These are phyloP conservation scores for Dreissena polymorpha DNA, from an alignment of 1,140 invertebrate genomes.

Conservation along the genomic window DNA sequence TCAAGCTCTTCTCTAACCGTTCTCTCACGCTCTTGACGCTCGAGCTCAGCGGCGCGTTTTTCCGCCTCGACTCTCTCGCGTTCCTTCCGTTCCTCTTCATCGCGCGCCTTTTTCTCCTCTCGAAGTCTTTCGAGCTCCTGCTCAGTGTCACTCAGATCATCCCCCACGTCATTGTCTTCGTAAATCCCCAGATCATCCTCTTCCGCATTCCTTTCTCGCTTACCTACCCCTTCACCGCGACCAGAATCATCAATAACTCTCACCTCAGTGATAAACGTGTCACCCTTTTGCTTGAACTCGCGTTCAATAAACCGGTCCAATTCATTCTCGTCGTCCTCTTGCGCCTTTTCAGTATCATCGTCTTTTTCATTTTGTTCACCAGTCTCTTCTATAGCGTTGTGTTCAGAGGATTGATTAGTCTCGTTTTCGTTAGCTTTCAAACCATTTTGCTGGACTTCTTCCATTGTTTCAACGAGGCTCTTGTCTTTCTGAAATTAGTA, in stretches of 20 bases:
- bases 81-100: slow-evolving; percentile 27
- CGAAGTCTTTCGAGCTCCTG: slow-evolving; percentile 36
- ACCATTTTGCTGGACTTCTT: too few relatives aligned
- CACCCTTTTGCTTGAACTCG: neutral
- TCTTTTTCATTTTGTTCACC: too few relatives aligned
- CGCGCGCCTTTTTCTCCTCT: slow-evolving; percentile 32
- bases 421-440: too few relatives aligned
- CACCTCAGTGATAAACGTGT: neutral
- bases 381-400: too few relatives aligned
- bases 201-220: neutral
- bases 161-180: slow-evolving; percentile 28
- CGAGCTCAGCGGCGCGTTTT: neutral
- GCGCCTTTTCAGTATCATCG: too few relatives aligned
- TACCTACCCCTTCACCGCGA: neutral
- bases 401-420: too few relatives aligned
- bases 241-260: neutral
- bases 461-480: too few relatives aligned
- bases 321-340: neutral
- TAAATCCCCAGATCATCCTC: slow-evolving; percentile 44
- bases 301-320: neutral
- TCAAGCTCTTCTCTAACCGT: neutral
- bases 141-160: slow-evolving; percentile 39
- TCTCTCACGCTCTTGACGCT: neutral
- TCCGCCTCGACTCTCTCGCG: slow-evolving; percentile 9
- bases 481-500: too few relatives aligned